Evolutionary conservation across 2,113 vertebrate species (phyloP).

Genomic region (Spizaetus ornatus): DNA sequence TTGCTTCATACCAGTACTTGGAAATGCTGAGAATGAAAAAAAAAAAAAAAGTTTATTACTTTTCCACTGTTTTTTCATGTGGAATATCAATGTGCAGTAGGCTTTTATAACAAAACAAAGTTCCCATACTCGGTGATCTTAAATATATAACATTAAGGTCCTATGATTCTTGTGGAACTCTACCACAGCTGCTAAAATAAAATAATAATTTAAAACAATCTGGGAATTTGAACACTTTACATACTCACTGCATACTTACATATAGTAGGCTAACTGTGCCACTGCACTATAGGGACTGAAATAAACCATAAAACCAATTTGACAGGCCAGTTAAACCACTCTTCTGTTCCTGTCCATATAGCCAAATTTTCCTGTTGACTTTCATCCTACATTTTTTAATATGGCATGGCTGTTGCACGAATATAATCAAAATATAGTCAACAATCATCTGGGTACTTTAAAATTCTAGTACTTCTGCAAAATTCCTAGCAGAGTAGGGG

Average conservation of each 20-base stretch:
- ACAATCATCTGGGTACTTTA: background rate
- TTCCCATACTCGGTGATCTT: background rate
- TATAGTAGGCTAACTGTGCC: no score
- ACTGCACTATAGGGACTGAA: background rate
- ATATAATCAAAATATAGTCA: background rate
- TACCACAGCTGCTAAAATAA: background rate
- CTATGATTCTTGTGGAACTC: background rate
- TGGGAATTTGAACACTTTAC: background rate
- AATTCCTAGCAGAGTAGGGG: background rate
- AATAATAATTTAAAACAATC: background rate
- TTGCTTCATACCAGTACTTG: background rate
- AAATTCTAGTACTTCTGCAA: background rate
- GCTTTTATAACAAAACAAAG: background rate
- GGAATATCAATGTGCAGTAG: background rate
- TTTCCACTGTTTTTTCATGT: background rate
- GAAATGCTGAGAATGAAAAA: background rate
- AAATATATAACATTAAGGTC: background rate
- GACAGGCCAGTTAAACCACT: background rate
- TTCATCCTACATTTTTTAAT: background rate
- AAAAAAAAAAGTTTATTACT: background rate
- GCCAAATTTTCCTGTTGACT: background rate
- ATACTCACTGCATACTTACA: background rate
- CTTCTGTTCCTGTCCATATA: background rate
- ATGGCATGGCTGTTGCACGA: background rate
- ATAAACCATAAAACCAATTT: background rate